Evolutionary conservation across 2,113 vertebrate genomes (phyloP).

Genomic region (Psettodes erumei): DNA sequence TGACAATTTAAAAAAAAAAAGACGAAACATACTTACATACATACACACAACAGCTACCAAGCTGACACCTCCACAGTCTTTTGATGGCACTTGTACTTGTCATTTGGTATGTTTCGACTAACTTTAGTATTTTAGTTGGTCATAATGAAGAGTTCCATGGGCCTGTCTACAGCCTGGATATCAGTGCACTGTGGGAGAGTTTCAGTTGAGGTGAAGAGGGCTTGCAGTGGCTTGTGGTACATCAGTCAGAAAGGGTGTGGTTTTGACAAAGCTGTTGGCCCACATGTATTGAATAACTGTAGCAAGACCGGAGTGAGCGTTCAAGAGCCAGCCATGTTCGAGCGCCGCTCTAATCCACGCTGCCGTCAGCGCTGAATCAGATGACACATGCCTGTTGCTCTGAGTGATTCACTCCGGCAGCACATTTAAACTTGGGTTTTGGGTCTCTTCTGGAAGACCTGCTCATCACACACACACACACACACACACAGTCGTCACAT

Average conservation of each 20-base stretch:
- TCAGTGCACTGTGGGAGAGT: neutral
- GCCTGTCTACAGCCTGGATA: neutral
- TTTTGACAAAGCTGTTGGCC: conserved; percentile 42
- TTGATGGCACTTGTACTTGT: neutral
- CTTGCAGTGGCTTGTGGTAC: conserved; percentile 59
- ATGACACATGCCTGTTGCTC: too few relatives aligned
- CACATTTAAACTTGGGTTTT: too few relatives aligned
- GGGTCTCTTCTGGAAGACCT: too few relatives aligned
- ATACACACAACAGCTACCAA: neutral
- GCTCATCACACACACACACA: too few relatives aligned
- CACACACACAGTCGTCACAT: too few relatives aligned
- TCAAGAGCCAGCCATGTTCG: too few relatives aligned
- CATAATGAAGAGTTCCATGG: too few relatives aligned
- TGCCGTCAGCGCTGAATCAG: too few relatives aligned
- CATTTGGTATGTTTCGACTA: neutral
- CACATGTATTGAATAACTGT: conserved; percentile 43
- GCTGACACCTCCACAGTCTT: neutral
- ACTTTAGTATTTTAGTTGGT: too few relatives aligned
- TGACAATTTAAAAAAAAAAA: neutral
- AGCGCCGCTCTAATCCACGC: neutral
- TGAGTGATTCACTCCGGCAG: too few relatives aligned
- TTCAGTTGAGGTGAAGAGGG: conserved; percentile 20
- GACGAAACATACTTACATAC: neutral
- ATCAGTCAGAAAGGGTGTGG: conserved; percentile 61
- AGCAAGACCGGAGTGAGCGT: neutral